Conservation (phyloP, 2,888 invertebrate genomes). For the Mythimna impura region DNA sequence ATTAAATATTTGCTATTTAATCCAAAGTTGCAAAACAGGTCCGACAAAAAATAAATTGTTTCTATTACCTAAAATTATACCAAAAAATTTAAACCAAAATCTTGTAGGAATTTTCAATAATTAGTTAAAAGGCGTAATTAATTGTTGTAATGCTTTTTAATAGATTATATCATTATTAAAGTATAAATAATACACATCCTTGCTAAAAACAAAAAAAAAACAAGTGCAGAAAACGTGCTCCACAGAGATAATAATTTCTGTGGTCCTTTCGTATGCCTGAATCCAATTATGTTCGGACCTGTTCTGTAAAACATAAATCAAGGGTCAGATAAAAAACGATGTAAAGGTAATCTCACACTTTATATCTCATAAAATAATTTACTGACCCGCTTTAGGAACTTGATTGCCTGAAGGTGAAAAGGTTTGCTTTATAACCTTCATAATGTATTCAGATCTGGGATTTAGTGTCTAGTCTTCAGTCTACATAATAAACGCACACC, state of each 20-base stretch:
- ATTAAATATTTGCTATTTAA: not conserved
- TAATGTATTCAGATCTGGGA: slow-evolving; percentile 39
- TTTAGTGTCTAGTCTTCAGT: not conserved
- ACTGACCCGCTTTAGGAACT: slow-evolving; percentile 24
- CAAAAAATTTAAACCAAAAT: not conserved
- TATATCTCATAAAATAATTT: slow-evolving; percentile 25
- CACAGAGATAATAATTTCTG: slow-evolving; percentile 21
- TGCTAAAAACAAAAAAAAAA: slow-evolving; percentile 5
- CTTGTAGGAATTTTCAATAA: not conserved
- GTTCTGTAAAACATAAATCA: slow-evolving; percentile 24
- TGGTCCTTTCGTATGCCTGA: not conserved
- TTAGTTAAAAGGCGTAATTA: not conserved
- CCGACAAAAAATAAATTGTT: not conserved
- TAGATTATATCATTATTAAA: not conserved
- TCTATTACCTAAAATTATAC: not conserved
- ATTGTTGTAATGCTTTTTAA: not conserved
- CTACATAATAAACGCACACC: not conserved
- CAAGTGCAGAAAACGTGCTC: not conserved
- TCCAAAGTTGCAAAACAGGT: not conserved
- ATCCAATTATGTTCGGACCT: slow-evolving; percentile 38
- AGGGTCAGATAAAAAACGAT: slow-evolving; percentile 26
- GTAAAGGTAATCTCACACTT: slow-evolving; percentile 27
- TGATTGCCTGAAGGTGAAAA: slow-evolving; percentile 27
- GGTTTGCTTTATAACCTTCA: slow-evolving; percentile 25
- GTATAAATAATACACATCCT: not conserved